Percentiles rank a stretch among this genome's conserved stretches.
Conservation (phyloP, 2,113 vertebrate genomes). For the Hoplias malabaricus region DNA sequence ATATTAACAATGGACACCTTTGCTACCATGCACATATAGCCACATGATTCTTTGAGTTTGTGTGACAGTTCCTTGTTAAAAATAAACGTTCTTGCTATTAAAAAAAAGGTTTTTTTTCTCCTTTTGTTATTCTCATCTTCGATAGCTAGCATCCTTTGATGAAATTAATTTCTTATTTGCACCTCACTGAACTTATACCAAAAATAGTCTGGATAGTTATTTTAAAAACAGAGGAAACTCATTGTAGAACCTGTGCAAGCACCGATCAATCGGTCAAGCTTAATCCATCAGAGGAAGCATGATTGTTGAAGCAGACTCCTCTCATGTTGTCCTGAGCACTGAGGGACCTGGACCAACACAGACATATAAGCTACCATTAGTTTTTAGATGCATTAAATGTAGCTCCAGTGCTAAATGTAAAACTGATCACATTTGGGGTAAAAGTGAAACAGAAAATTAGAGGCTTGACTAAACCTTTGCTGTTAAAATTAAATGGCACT, state of each 20-base stretch:
- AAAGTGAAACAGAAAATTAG: background rate
- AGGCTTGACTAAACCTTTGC: too few species aligned
- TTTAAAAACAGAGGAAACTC: conserved; percentile 86
- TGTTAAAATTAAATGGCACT: too few species aligned
- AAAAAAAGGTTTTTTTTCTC: conserved; percentile 89
- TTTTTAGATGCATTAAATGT: background rate
- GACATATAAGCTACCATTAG: background rate
- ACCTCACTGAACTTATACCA: conserved; percentile 93
- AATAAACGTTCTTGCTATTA: conserved; percentile 87
- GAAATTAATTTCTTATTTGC: conserved; percentile 89
- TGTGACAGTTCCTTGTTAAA: conserved; percentile 85
- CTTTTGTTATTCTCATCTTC: conserved; percentile 63
- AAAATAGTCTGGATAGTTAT: conserved; percentile 94
- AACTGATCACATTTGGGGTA: too few species aligned
- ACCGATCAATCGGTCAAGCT: conserved; percentile 90
- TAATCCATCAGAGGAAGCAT: conserved; percentile 90
- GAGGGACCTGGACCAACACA: conserved; percentile 70
- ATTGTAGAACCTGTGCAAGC: conserved; percentile 94
- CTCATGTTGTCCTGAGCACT: conserved; percentile 73
- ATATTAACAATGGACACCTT: conserved; percentile 81
- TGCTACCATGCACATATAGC: conserved; percentile 85
- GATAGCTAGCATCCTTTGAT: conserved; percentile 86
- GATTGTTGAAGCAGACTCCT: conserved; percentile 90
- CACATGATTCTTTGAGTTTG: conserved; percentile 79
- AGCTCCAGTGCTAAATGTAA: background rate